phyloP scores from a whole-genome alignment of 2,113 vertebrate genomes.

The Oryzias celebensis region DNA sequence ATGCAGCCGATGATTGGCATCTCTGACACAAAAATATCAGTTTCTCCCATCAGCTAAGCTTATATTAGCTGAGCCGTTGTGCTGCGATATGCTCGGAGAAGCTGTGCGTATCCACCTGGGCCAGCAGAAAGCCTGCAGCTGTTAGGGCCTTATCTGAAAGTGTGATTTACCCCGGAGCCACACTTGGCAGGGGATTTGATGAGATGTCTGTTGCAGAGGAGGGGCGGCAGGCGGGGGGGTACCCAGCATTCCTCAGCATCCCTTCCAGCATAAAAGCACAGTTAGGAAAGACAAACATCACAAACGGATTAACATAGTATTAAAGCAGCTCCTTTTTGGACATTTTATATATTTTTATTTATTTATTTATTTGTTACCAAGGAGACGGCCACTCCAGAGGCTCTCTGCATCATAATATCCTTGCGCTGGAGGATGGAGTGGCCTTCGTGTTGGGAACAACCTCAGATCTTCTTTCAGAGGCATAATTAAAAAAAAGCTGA shows the following conservation, averaged over 20 bases:
- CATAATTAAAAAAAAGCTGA: background rate
- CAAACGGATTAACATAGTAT: conserved; percentile 22
- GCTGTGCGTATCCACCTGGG: conserved; percentile 10
- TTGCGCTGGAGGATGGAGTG: conserved; percentile 30
- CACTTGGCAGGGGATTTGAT: conserved; percentile 46
- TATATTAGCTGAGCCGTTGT: conserved; percentile 48
- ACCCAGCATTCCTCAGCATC: conserved; percentile 34
- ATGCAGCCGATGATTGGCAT: conserved; percentile 48
- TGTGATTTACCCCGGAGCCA: conserved; percentile 48
- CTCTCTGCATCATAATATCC: conserved; percentile 38
- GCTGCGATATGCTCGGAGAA: conserved; percentile 25
- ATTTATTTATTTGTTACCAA: conserved; percentile 29
- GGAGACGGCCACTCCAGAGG: conserved; percentile 37
- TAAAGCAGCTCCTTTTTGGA: conserved; percentile 8
- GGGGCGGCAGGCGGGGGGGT: conserved; percentile 9
- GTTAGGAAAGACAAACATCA: conserved; percentile 12
- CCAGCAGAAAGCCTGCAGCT: conserved; percentile 23
- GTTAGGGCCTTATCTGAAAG: conserved; percentile 52
- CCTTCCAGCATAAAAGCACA: conserved; percentile 21
- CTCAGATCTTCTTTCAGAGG: too few relatives aligned
- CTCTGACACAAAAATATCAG: conserved; percentile 49
- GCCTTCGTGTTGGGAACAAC: conserved; percentile 35
- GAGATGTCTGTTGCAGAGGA: conserved; percentile 22
- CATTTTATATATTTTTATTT: conserved; percentile 12
- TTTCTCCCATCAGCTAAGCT: conserved; percentile 29